phyloP scores from a whole-genome alignment of 2,113 vertebrate genomes.

The Protobothrops mucrosquamatus region DNA sequence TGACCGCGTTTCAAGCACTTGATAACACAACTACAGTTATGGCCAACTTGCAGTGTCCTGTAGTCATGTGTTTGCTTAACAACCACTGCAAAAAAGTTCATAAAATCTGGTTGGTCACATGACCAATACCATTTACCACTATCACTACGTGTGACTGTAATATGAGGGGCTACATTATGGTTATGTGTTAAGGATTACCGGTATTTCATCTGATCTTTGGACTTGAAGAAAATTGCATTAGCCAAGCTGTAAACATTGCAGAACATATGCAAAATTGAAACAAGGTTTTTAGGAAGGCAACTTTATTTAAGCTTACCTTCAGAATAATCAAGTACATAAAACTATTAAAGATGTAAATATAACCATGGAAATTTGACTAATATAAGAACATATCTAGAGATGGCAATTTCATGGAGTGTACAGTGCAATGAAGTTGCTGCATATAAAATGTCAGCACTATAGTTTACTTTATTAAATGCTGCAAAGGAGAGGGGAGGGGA shows the following conservation, averaged over 20 bases:
- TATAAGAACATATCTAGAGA: not conserved
- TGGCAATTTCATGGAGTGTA: not conserved
- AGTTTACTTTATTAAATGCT: not conserved
- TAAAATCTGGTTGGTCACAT: not conserved
- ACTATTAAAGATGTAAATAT: not conserved
- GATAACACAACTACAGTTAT: not conserved
- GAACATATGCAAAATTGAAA: constrained; percentile 13
- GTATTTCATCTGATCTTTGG: constrained; percentile 17
- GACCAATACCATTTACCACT: not conserved
- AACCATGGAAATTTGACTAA: not conserved
- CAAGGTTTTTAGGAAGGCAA: not conserved
- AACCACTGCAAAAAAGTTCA: not conserved
- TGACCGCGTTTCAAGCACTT: not conserved
- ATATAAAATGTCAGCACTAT: not conserved
- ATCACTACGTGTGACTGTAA: not conserved
- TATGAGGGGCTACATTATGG: not conserved
- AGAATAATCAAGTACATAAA: not conserved
- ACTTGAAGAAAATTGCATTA: constrained; percentile 17
- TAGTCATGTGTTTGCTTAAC: not conserved
- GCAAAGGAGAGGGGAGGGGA: not conserved
- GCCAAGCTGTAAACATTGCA: constrained; percentile 28
- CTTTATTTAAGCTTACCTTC: not conserved
- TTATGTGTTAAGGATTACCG: not conserved
- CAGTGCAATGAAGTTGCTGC: not conserved
- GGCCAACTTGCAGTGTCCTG: not conserved